These are phyloP conservation scores for Galaxias olidus DNA, from an alignment of 2,797 vertebrate genomes.

Conservation along the genomic window DNA sequence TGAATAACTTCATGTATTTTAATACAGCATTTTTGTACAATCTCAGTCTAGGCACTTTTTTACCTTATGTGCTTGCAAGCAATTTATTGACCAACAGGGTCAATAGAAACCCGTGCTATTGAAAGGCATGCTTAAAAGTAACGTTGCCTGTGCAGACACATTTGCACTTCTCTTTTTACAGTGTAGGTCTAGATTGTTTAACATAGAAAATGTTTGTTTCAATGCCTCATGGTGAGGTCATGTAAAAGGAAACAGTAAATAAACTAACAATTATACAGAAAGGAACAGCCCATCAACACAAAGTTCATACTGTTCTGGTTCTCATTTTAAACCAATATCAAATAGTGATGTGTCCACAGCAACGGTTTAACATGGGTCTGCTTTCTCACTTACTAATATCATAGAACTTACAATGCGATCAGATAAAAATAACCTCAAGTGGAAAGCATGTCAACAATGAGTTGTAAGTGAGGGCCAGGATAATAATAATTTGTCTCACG, in stretches of 20 bases:
- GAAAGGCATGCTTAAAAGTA: background rate
- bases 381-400: constrained; percentile 3
- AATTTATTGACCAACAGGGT: constrained; percentile 12
- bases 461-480: no score
- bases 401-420: constrained; percentile 21
- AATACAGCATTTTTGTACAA: constrained; percentile 58
- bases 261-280: constrained; percentile 24
- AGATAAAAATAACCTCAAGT: constrained; percentile 2
- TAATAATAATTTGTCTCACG: no score
- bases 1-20: constrained; percentile 42
- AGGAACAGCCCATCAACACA: constrained; percentile 17
- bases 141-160: constrained; percentile 3
- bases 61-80: constrained; percentile 53
- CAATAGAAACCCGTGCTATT: constrained; percentile 1
- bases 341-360: constrained; percentile 41
- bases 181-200: no score
- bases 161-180: no score
- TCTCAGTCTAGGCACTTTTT: constrained; percentile 73
- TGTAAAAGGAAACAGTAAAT: background rate
- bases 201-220: no score
- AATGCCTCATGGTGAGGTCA: no score
- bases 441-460: background rate
- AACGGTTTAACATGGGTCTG: constrained; percentile 9
- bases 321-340: constrained; percentile 39
- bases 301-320: constrained; percentile 15